Base-by-base conservation (phyloP, 2,888 invertebrate species). In the Caenorhabditis sp. region DNA sequence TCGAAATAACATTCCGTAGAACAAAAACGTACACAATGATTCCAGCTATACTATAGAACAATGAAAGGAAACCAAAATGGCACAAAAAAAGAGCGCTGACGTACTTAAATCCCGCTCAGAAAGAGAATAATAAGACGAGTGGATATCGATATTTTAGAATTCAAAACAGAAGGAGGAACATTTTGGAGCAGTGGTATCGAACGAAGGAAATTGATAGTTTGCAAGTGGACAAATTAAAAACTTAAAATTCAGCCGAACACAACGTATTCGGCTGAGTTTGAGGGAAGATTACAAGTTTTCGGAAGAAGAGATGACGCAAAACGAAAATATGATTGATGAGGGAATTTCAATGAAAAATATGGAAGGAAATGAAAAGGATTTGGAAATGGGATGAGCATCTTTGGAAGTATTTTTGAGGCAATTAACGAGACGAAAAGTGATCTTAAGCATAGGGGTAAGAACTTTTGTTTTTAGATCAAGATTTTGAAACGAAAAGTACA, bases 261-360 rank as follows among this genome's bases (percentile, higher is more conserved):
- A 58, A 16, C 28, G 28, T n/a, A 51, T 66, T 66, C 66, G 22
- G 8, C 31, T 28, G 51, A 68, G 51, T 22, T 51, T 14, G 22
- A 26, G 14, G 1, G 38, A 28, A 68, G 41, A 54, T 68, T 54
- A 54, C 16, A 38, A 7, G 51, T 19, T 68, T 68, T 68, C n/a
- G 22, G 12, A 38, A 47, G 7, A 10, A 12, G 54, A 63, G 7
- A 26, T 68, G 68, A 68, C 68, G 51, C 51, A 54, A 68, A 44
- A 22, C 16, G 49, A 51, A 49, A 47, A 38, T 49, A 68, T 68
- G 68, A 68, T 68, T 68, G 68, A 68, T 68, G 54, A 35, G 51
- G 24, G 31, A 7, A 16, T 5, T 22, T 19, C 31, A 22, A 38
- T 19, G 19, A 7, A 22, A 61, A 61, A 22, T 19, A 49, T 0